These are phyloP conservation scores for Scartelaos histophorus DNA, from an alignment of 2,113 vertebrate species.

Conservation along the genomic window DNA sequence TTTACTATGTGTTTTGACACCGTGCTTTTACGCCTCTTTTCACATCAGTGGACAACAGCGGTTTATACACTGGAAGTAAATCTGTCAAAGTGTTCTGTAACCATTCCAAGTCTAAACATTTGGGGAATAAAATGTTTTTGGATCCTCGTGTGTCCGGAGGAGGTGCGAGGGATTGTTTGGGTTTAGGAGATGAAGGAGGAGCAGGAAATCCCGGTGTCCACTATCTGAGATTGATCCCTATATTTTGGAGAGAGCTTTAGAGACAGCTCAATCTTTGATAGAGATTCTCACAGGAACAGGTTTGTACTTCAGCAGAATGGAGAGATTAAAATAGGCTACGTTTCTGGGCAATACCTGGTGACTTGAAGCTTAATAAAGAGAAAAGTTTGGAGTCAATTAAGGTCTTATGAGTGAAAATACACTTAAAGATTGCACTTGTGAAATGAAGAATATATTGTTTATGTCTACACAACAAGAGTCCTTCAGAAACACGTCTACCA, in stretches of 20 bases:
- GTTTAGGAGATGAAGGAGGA: constrained; percentile 33
- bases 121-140: constrained; percentile 5
- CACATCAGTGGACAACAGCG: constrained; percentile 31
- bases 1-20: constrained; percentile 43
- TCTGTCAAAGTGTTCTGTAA: constrained; percentile 27
- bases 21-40: constrained; percentile 46
- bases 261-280: constrained; percentile 15
- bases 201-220: constrained; percentile 13
- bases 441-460: neutral
- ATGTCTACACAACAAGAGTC: no score
- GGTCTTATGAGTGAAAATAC: neutral
- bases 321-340: constrained; percentile 8
- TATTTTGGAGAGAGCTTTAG: constrained; percentile 31
- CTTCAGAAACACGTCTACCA: no score
- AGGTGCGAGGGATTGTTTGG: constrained; percentile 32
- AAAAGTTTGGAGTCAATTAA: neutral
- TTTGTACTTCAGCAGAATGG: constrained; percentile 4
- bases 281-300: constrained; percentile 14
- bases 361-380: neutral
- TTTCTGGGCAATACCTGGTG: neutral
- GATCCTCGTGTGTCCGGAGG: constrained; percentile 16
- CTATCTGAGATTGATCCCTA: constrained; percentile 35
- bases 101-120: constrained; percentile 4
- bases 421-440: neutral
- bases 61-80: constrained; percentile 50